These are phyloP conservation scores for Malacoraja senta DNA, from an alignment of 2,797 vertebrate species.

Conservation along the genomic window DNA sequence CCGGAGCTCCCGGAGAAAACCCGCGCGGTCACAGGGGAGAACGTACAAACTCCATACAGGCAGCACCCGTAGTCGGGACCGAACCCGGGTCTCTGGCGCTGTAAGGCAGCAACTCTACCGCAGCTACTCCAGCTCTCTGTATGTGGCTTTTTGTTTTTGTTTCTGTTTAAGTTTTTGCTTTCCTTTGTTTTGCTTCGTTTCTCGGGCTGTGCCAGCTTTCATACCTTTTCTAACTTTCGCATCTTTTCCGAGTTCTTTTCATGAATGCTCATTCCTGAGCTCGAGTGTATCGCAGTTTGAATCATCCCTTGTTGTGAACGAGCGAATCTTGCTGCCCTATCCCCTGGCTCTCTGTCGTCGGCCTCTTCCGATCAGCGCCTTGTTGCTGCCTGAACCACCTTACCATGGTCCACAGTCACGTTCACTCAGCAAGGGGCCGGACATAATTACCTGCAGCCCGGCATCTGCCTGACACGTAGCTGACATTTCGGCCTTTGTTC, in stretches of 20 bases:
- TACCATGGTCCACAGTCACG: not conserved
- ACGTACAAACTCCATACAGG: too few species aligned
- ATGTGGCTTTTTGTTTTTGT: too few species aligned
- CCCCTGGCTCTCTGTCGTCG: not conserved
- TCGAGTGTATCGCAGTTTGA: not conserved
- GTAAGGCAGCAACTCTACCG: too few species aligned
- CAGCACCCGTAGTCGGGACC: too few species aligned
- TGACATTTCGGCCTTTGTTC: slow-evolving; percentile 22
- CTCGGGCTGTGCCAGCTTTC: too few species aligned
- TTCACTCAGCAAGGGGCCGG: not conserved
- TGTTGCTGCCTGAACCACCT: not conserved
- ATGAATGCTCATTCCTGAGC: not conserved
- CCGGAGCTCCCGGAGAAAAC: too few species aligned
- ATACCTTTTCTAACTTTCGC: too few species aligned
- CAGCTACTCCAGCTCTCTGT: too few species aligned
- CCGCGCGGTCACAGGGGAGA: too few species aligned
- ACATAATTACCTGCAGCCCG: not conserved
- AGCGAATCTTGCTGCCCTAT: not conserved
- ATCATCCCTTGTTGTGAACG: not conserved
- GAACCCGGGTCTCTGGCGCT: too few species aligned
- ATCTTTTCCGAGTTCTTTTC: not conserved
- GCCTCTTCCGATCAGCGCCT: not conserved
- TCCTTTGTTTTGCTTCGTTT: too few species aligned
- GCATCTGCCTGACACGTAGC: not conserved
- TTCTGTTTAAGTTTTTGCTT: not conserved